Evolutionary conservation across 1,140 invertebrate genomes (phyloP).

Genomic region (Apis dorsata): DNA sequence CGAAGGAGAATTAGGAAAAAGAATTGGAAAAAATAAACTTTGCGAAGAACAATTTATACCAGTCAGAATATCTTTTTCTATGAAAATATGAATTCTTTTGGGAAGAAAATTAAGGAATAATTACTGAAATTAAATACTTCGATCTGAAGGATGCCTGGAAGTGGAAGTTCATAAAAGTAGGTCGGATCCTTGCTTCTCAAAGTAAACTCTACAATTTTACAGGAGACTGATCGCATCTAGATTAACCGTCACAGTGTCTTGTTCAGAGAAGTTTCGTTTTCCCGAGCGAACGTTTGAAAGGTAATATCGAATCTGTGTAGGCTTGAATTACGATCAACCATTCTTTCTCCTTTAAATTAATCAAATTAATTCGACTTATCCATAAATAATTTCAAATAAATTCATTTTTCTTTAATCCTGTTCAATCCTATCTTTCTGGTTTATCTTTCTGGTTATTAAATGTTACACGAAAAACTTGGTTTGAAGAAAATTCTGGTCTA

Average conservation of each 20-base stretch:
- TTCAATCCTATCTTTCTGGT: not conserved
- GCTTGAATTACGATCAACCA: not conserved
- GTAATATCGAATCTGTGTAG: not conserved
- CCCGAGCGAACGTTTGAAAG: constrained; percentile 11
- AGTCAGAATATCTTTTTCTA: not conserved
- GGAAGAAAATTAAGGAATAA: constrained; percentile 29
- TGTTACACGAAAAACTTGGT: not conserved
- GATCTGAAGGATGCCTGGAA: not conserved
- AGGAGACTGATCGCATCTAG: constrained; percentile 31
- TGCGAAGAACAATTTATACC: not conserved
- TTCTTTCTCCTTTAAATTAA: constrained; percentile 2
- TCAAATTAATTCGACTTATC: not conserved
- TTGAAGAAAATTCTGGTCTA: not conserved
- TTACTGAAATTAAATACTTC: not conserved
- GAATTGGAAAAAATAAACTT: too few relatives aligned
- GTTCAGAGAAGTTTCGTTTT: constrained; percentile 26
- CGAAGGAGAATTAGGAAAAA: too few relatives aligned
- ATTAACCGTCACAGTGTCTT: constrained; percentile 31
- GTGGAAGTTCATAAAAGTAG: constrained; percentile 26
- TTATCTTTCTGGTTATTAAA: not conserved
- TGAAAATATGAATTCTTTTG: not conserved
- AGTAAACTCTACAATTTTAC: constrained; percentile 43
- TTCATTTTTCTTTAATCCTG: not conserved
- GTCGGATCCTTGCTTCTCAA: constrained; percentile 27
- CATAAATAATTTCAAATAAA: not conserved